Conservation (phyloP, 2,113 vertebrate species). For the Chloroceryle aenea region DNA sequence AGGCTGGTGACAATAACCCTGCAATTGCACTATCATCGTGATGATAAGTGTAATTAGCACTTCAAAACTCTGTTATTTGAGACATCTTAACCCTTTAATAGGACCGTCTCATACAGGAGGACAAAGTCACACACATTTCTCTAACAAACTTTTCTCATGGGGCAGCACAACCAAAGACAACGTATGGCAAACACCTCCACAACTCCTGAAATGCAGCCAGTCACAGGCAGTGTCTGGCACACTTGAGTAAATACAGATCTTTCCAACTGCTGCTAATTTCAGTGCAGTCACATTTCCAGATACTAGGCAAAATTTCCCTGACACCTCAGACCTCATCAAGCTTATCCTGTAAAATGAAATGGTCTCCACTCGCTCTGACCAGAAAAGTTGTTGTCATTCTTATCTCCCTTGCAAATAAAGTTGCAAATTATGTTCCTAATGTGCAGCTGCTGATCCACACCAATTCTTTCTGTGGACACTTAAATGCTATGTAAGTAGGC, state of each 20-base stretch:
- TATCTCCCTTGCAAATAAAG: neutral
- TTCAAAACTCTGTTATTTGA: slow-evolving; percentile 49
- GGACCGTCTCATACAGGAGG: neutral
- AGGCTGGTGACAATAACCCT: slow-evolving; percentile 38
- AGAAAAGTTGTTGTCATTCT: neutral
- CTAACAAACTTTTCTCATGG: neutral
- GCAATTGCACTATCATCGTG: slow-evolving; percentile 20
- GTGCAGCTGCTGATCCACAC: neutral
- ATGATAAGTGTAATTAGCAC: slow-evolving; percentile 55
- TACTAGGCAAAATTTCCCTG: neutral
- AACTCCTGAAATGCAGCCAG: neutral
- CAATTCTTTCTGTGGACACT: neutral
- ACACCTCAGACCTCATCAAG: neutral
- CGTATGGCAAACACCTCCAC: neutral
- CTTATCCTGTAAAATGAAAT: neutral
- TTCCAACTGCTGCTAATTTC: neutral
- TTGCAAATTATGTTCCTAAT: neutral
- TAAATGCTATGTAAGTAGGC: neutral
- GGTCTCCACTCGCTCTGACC: neutral
- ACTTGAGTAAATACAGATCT: neutral
- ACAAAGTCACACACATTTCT: neutral
- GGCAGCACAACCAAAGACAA: neutral
- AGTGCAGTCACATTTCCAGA: neutral
- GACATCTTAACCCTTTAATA: slow-evolving; percentile 38
- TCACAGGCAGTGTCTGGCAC: neutral